Conservation (phyloP, 2,113 vertebrate genomes). For the Salvator merianae region DNA sequence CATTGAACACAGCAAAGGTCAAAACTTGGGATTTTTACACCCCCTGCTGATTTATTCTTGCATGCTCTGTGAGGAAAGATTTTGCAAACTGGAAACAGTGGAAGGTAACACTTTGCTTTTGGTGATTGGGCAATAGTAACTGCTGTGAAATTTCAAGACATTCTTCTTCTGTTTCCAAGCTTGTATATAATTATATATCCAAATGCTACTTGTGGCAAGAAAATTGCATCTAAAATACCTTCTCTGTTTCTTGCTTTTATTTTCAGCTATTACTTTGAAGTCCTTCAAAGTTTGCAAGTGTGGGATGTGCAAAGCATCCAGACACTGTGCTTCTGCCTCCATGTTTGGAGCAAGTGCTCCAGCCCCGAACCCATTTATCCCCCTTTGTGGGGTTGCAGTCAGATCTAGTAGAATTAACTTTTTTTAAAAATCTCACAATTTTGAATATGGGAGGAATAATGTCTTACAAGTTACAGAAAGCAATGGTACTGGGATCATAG, state of each 20-base stretch:
- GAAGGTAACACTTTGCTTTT: slow-evolving; percentile 20
- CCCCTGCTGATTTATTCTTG: slow-evolving; percentile 69
- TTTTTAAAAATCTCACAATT: too few species aligned
- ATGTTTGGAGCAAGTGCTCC: too few species aligned
- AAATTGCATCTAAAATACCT: neutral
- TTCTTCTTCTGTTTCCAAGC: neutral
- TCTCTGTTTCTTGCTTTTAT: neutral
- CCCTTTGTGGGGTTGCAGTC: too few species aligned
- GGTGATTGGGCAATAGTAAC: neutral
- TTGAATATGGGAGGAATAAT: too few species aligned
- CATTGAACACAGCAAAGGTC: slow-evolving; percentile 63
- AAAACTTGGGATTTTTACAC: slow-evolving; percentile 62
- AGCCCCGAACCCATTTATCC: too few species aligned
- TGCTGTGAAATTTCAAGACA: neutral
- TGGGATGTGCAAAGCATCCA: too few species aligned
- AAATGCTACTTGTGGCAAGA: neutral
- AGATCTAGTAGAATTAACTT: too few species aligned
- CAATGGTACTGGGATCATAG: too few species aligned
- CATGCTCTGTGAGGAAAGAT: slow-evolving; percentile 64
- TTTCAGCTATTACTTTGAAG: neutral
- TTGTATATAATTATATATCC: neutral
- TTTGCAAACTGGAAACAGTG: slow-evolving; percentile 52
- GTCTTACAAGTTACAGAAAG: too few species aligned
- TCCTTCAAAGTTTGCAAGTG: too few species aligned
- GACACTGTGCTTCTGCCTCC: too few species aligned